These are phyloP conservation scores for Psittacus erithacus DNA, from an alignment of 2,113 vertebrate species.

Conservation along the genomic window DNA sequence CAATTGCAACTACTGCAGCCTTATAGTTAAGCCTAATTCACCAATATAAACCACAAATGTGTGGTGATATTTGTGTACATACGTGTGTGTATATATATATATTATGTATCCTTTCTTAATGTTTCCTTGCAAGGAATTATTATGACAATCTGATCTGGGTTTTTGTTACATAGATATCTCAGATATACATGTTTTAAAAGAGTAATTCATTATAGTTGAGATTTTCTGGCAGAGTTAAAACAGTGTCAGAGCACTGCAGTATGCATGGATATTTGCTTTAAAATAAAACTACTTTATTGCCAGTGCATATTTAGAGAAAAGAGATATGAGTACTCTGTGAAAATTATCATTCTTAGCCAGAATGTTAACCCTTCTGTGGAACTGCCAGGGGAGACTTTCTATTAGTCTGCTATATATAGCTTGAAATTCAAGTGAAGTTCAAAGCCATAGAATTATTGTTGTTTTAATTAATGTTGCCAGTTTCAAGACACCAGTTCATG, in stretches of 20 bases:
- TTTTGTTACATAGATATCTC: neutral
- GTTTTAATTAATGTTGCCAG: neutral
- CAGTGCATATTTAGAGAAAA: neutral
- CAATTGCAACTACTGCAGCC: neutral
- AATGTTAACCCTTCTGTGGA: neutral
- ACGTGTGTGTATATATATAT: neutral
- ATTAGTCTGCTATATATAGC: neutral
- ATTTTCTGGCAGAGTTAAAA: neutral
- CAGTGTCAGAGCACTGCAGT: neutral
- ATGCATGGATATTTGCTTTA: neutral
- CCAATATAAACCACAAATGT: neutral
- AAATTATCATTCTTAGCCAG: neutral
- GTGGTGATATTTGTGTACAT: neutral
- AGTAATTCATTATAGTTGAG: neutral
- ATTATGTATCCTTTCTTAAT: neutral
- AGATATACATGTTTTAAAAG: neutral
- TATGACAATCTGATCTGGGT: fast-evolving
- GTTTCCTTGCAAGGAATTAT: neutral
- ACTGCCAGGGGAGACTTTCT: neutral
- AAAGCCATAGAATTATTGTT: neutral
- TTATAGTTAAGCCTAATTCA: neutral
- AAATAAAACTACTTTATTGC: neutral
- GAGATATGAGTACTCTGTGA: neutral
- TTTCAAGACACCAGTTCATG: neutral
- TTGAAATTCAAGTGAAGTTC: neutral